A percentile compares a stretch with the other conserved stretches of the same genome.
These are phyloP conservation scores for Drosophila nigromelanica DNA, from an alignment of 1,140 invertebrate genomes.

Conservation along the genomic window DNA sequence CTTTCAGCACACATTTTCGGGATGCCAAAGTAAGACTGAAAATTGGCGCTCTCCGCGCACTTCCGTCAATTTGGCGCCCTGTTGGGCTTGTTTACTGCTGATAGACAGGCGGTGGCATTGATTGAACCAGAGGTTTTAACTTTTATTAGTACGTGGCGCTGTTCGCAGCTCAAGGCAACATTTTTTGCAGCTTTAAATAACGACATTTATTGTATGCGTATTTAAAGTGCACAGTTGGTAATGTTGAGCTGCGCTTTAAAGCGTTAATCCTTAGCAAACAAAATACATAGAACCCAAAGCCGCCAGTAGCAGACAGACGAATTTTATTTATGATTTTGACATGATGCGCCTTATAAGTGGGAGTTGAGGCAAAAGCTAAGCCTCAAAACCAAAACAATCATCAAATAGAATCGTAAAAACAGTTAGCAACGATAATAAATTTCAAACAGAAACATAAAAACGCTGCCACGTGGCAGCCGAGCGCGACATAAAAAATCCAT, in stretches of 20 bases:
- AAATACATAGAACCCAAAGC: conserved; percentile 22
- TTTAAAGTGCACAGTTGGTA: conserved; percentile 17
- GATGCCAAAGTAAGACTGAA: conserved; percentile 54
- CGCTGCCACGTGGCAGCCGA: conserved; percentile 51
- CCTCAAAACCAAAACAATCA: conserved; percentile 72
- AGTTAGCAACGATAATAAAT: conserved; percentile 77
- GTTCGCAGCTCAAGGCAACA: conserved; percentile 49
- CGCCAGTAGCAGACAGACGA: conserved; percentile 46
- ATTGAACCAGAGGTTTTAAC: conserved; percentile 18
- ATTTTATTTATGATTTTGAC: conserved; percentile 67
- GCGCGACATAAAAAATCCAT: conserved; percentile 63
- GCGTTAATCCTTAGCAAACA: conserved; percentile 21
- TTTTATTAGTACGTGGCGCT: conserved; percentile 66
- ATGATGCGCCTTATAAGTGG: conserved; percentile 12
- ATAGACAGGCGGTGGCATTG: conserved; percentile 53
- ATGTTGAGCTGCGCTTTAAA: conserved; percentile 24
- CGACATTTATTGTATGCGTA: conserved; percentile 34
- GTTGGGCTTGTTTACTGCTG: conserved; percentile 21
- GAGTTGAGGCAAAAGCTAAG: conserved; percentile 39
- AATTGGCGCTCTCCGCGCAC: conserved; percentile 41
- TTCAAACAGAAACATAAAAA: conserved; percentile 70
- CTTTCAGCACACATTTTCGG: conserved; percentile 55
- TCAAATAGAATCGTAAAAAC: conserved; percentile 80
- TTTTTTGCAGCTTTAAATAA: conserved; percentile 58
- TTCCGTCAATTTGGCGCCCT: conserved; percentile 29